Base-by-base conservation (phyloP, 2,888 invertebrate species). In the Fissipunctia ypsillon region DNA sequence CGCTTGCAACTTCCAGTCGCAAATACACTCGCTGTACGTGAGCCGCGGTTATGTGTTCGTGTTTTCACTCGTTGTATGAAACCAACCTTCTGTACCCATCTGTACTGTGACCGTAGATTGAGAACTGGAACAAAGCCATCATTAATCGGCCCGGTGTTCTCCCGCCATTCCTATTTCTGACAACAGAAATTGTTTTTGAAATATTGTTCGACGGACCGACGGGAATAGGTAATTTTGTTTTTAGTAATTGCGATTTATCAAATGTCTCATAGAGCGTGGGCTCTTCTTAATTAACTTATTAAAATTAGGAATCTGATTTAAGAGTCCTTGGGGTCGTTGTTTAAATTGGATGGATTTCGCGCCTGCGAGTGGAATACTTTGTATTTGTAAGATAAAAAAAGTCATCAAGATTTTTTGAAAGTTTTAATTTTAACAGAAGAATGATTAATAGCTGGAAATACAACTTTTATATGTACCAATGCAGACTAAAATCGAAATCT, bases 151-250 rank as follows among this genome's bases (percentile, higher is more conserved):
- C 63, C 80, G 85, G 41, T 61, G 76, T 73, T 86, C 84, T 83
- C 78, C 80, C 81, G 85, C 86, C 88, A 89, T 89, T 85, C 86
- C 84, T 88, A 88, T 90, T 91, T 88, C 89, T 88, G 82, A 85
- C 84, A 78, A 84, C 85, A 89, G 86, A 88, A 89, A 90, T 90
- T 88, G 90, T 88, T 90, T 85, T 84, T 84, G 83, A 88, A 89
- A 90, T 86, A 88, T 85, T 83, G 81, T 87, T 86, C 81, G 81
- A 82, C 80, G 74, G 66, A 69, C 76, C 76, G 75, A 80, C 76
- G 66, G 75, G 82, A 83, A 81, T 83, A 78, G 70, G 60, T 69
- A 78, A 80, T 84, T 76, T 60, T 64, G 70, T 81, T 85, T 84
- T 67, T 77, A 54, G 50, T 78, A 77, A 83, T 83, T 84, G 67